Base-by-base conservation (phyloP, 2,797 vertebrate genomes). In the Knipowitschia caucasica region DNA sequence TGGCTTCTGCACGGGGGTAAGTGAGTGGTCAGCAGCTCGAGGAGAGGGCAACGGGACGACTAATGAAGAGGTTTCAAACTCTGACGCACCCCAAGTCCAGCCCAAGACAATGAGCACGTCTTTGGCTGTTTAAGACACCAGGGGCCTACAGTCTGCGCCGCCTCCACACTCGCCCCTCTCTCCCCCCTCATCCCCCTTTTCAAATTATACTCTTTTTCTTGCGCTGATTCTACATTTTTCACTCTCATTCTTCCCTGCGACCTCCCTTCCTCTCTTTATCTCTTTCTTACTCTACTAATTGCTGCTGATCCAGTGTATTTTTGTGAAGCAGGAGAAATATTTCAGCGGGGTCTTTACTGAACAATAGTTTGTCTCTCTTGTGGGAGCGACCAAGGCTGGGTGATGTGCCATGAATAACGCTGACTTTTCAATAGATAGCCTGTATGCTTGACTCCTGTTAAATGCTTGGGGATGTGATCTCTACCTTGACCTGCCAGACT, bases 301-400 rank as follows among this genome's bases (percentile, higher is more conserved):
- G 85, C 80, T 85, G 83, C 81, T 86, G 86, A 88, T 85, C 79
- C 78, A 71, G 79, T 86, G 75, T 80, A 85, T 87, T 46, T 87
- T 77, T 72, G 74, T 77, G 79, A 75, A 86, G 81, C 77, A 60
- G 64, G 71, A 84, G 81, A 87, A 83, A 84, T 84, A 81, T 88
- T 86, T 88, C 82, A 75, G 73, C 17, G 54, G 60, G 75, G 71
- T 78, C 73, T 78, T 73, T 70, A 46, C 69, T 73, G 85, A 88
- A 88, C 83, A 86, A 88, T 88, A 75, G 76, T 49, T 45, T 59
- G 76, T 82, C 81, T 80, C 82, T 78, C 67, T 79, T 36, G 80
- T 40, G 56, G 75, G 81, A 25, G 40, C 66, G 58, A 55, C 52
- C 61, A 50, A 69, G 71, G 60, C 67, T 72, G 61, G 38, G 72